Evolutionary conservation across 2,888 invertebrate genomes (phyloP).

Genomic region (Cylloceria caligata): DNA sequence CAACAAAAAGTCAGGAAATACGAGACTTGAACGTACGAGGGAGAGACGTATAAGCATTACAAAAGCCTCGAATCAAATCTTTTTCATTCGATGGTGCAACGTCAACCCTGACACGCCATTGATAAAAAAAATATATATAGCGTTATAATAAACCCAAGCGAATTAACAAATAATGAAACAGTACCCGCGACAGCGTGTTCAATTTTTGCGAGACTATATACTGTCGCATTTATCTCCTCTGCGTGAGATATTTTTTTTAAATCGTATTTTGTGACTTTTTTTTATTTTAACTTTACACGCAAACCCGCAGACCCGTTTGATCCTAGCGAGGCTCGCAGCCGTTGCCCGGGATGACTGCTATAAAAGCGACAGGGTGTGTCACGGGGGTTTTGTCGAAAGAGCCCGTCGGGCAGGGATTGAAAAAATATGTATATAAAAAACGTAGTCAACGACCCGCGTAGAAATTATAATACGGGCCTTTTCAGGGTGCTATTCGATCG

Average conservation of each 20-base stretch:
- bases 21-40: not conserved
- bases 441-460: constrained; percentile 71
- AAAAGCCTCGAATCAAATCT: constrained; percentile 14
- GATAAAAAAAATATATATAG: constrained; percentile 26
- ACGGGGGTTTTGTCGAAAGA: constrained; percentile 45
- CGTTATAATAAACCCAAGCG: constrained; percentile 59
- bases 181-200: constrained; percentile 3
- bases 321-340: constrained; percentile 57
- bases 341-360: constrained; percentile 65
- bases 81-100: not conserved
- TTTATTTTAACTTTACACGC: constrained; percentile 59
- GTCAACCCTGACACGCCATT: not conserved
- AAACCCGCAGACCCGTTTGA: constrained; percentile 67
- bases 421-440: constrained; percentile 62
- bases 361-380: constrained; percentile 52
- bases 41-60: constrained; percentile 5
- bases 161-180: constrained; percentile 26
- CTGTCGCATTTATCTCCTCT: constrained; percentile 20
- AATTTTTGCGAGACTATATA: constrained; percentile 29
- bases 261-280: constrained; percentile 17
- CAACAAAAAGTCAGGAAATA: constrained; percentile 6
- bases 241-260: constrained; percentile 51
- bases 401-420: constrained; percentile 38
- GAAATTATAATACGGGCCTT: constrained; percentile 30
- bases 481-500: too few relatives aligned